A percentile compares a stretch with the other conserved stretches of the same genome.
Conservation (phyloP, 2,888 invertebrate species). For the Chelonus formosanus region DNA sequence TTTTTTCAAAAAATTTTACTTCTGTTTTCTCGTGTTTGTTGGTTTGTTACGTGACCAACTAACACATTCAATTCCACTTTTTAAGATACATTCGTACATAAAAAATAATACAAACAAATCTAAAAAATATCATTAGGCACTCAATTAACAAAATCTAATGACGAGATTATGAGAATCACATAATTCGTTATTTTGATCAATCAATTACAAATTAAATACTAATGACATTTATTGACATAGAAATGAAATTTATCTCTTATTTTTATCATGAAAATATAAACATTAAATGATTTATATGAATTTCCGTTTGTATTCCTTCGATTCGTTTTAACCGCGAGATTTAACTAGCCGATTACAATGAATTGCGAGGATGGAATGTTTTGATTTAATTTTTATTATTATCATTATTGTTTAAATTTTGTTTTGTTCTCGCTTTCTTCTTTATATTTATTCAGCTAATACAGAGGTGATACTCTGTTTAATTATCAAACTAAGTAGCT, state of each 20-base stretch:
- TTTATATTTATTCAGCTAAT: background rate
- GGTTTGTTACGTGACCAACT: constrained; percentile 9
- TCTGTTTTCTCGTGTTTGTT: background rate
- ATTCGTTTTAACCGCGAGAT: background rate
- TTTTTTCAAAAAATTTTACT: constrained; percentile 6
- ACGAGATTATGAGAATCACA: background rate
- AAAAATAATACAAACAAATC: constrained; percentile 6
- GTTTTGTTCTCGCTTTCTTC: too few species aligned
- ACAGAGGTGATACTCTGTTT: background rate
- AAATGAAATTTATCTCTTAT: background rate
- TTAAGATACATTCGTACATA: constrained; percentile 3
- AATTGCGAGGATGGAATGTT: constrained; percentile 6
- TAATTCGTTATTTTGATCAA: constrained; percentile 1
- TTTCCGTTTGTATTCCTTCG: constrained; percentile 1
- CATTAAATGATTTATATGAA: constrained; percentile 3
- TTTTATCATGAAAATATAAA: constrained; percentile 15
- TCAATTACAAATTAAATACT: background rate
- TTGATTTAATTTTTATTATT: background rate
- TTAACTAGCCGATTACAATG: background rate
- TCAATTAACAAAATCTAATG: constrained; percentile 9
- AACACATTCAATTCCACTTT: constrained; percentile 5
- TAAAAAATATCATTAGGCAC: constrained; percentile 13
- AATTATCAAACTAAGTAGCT: constrained; percentile 11
- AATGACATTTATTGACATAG: constrained; percentile 1
- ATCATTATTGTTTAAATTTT: background rate